A percentile compares a stretch with the other conserved stretches of the same genome.
phyloP scores from a whole-genome alignment of 2,888 invertebrate genomes.

The Oeneis ivallda region DNA sequence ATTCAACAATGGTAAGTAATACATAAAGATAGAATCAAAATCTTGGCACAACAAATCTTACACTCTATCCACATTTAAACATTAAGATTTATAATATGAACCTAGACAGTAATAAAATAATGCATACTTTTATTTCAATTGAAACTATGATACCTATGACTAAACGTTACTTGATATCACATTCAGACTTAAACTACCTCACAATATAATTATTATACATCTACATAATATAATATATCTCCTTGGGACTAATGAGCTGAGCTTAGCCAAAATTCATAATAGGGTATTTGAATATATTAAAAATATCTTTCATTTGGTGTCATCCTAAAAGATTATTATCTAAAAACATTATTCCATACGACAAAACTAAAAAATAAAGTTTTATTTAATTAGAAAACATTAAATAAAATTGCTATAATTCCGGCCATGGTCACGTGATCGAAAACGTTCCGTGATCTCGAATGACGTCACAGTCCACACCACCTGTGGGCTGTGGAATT shows the following conservation, averaged over 20 bases:
- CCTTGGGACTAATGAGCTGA: slow-evolving; percentile 46
- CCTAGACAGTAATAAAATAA: slow-evolving; percentile 23
- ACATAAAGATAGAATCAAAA: slow-evolving; percentile 35
- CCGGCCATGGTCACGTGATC: no score
- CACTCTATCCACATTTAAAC: slow-evolving; percentile 33
- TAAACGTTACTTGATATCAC: slow-evolving; percentile 59
- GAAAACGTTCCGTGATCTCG: no score
- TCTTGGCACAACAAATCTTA: slow-evolving; percentile 38
- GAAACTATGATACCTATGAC: slow-evolving; percentile 21
- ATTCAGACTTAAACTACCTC: slow-evolving; percentile 60
- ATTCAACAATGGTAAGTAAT: slow-evolving; percentile 27
- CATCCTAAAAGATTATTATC: no score
- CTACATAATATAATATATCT: slow-evolving; percentile 43
- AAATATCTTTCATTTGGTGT: no score
- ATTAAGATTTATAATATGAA: slow-evolving; percentile 23
- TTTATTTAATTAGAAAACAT: no score
- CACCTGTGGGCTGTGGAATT: no score
- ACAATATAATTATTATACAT: no score
- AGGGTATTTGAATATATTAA: no score
- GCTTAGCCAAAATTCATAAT: slow-evolving; percentile 42
- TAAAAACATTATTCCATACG: no score
- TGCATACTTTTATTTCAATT: slow-evolving; percentile 26
- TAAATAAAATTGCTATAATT: no score
- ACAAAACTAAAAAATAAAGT: no score
- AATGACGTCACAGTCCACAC: no score